These are phyloP conservation scores for Muscidifurax raptorellus DNA, from an alignment of 1,140 invertebrate genomes.

Conservation along the genomic window DNA sequence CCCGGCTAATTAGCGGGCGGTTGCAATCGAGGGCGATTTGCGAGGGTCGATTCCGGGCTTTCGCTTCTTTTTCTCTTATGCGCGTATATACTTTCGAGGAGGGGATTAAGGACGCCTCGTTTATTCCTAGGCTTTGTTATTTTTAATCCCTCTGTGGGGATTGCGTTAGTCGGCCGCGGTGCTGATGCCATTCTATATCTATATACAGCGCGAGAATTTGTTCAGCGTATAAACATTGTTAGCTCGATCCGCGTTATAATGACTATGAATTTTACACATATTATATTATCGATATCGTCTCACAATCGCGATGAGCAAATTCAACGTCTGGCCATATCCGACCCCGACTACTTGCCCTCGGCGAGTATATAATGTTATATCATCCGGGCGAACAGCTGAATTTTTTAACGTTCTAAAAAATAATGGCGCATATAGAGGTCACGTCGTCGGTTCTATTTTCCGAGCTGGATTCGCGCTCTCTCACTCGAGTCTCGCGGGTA, in stretches of 20 bases:
- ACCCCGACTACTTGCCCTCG: not conserved
- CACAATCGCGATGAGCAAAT: not conserved
- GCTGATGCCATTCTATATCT: too few species aligned
- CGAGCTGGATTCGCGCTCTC: not conserved
- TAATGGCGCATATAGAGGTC: not conserved
- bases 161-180: not conserved
- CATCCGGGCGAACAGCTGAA: not conserved
- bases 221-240: too few species aligned
- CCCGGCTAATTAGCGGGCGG: constrained; percentile 18
- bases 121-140: not conserved
- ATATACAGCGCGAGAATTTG: too few species aligned
- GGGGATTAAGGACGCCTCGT: constrained; percentile 7
- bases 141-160: not conserved
- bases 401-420: constrained; percentile 37
- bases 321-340: not conserved
- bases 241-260: not conserved
- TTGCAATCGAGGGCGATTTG: not conserved
- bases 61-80: too few species aligned
- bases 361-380: not conserved
- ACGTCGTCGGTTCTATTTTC: constrained; percentile 37
- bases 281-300: too few species aligned
- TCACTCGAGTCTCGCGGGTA: constrained; percentile 5
- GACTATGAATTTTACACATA: not conserved
- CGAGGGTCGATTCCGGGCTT: not conserved
- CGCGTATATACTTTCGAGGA: not conserved